phyloP scores from a whole-genome alignment of 2,888 invertebrate genomes.

The Coenonympha glycerion region DNA sequence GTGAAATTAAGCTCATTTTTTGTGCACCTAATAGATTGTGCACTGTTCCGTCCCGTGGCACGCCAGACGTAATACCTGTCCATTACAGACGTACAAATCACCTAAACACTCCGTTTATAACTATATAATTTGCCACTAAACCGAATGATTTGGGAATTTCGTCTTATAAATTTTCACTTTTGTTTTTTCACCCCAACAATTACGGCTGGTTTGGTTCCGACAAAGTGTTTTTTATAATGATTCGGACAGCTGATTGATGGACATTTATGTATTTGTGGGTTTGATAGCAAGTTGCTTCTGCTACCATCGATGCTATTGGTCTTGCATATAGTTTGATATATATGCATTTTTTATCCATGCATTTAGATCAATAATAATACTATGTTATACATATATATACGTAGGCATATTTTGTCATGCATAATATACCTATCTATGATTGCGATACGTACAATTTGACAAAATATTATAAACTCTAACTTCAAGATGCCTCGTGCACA shows the following conservation, averaged over 20 bases:
- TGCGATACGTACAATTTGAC: too few species aligned
- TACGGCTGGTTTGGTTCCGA: conserved; percentile 54
- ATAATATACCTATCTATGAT: too few species aligned
- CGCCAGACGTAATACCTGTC: conserved; percentile 57
- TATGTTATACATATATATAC: too few species aligned
- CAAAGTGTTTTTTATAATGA: conserved; percentile 56
- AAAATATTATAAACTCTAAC: too few species aligned
- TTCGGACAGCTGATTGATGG: conserved; percentile 65
- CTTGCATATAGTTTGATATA: conserved; percentile 24
- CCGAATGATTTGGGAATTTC: conserved; percentile 68
- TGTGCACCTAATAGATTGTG: conserved; percentile 66
- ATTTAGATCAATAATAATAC: too few species aligned
- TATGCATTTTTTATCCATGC: too few species aligned
- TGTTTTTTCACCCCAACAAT: conserved; percentile 67
- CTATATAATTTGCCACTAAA: conserved; percentile 74
- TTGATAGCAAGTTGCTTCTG: conserved; percentile 63
- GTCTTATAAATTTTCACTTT: conserved; percentile 71
- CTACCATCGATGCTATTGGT: conserved; percentile 47
- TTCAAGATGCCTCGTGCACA: too few species aligned
- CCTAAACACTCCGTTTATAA: conserved; percentile 68
- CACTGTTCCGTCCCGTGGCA: conserved; percentile 54
- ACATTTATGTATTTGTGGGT: conserved; percentile 69
- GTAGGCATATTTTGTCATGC: too few species aligned
- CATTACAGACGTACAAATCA: conserved; percentile 62
- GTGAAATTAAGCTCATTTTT: conserved; percentile 73